These are phyloP conservation scores for fruit fly (Drosophila melanogaster) DNA, from an alignment of 1,140 invertebrate species.

Conservation along the genomic window Release_6_plus_ISO1_MT NC_004354.4:17296001-17296500, in stretches of 20 bases:
- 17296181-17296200: neutral
- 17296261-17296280: too few species aligned
- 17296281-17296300: too few species aligned
- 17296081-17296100: slow-evolving; percentile 16
- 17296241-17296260: too few species aligned
- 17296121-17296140: neutral
- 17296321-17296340: too few species aligned
- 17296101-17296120: neutral
- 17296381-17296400: neutral
- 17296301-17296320: too few species aligned
- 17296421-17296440: slow-evolving; percentile 6
- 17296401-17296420: slow-evolving; percentile 13
- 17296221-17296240: neutral
- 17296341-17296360: too few species aligned
- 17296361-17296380: too few species aligned
- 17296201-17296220: neutral
- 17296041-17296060: slow-evolving; percentile 19
- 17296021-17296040: slow-evolving; percentile 14
- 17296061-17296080: slow-evolving; percentile 16
- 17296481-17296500: slow-evolving; percentile 18
- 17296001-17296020: slow-evolving; percentile 20
- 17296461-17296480: slow-evolving; percentile 42
- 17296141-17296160: neutral
- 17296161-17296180: neutral
- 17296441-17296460: slow-evolving; percentile 25